phyloP scores from a whole-genome alignment of 2,113 vertebrate genomes.

The Podarcis cretensis region DNA sequence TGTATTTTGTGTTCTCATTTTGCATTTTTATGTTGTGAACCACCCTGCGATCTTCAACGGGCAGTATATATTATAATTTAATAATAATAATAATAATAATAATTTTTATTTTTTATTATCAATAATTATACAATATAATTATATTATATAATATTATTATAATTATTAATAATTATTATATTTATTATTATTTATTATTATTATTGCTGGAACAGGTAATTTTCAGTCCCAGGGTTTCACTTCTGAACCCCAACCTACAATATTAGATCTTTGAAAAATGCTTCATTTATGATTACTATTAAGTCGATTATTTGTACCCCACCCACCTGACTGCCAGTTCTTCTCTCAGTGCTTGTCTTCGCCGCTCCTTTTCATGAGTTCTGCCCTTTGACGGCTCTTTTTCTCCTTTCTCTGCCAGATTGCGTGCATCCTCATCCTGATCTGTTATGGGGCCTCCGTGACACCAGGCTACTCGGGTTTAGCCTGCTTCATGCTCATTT shows the following conservation, averaged over 20 bases:
- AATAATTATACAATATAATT: too few species aligned
- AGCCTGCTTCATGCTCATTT: conserved; percentile 55
- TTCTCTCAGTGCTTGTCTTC: background rate
- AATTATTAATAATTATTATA: too few species aligned
- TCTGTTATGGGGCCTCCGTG: conserved; percentile 56
- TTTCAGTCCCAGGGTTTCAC: background rate
- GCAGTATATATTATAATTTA: too few species aligned
- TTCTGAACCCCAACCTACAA: background rate
- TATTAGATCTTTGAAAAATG: background rate
- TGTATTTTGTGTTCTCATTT: background rate
- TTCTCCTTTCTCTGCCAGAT: conserved; percentile 35
- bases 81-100: too few species aligned
- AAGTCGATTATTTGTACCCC: too few species aligned
- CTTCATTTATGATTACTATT: background rate
- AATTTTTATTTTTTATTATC: too few species aligned
- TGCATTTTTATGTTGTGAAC: too few species aligned
- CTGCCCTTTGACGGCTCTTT: background rate
- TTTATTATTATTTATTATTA: too few species aligned
- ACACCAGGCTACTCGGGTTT: conserved; percentile 34
- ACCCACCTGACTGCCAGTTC: too few species aligned
- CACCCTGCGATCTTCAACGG: too few species aligned
- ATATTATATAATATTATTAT: too few species aligned
- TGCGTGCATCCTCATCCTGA: conserved; percentile 64
- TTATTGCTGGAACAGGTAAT: background rate
- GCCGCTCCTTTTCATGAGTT: background rate